A percentile compares a stretch with the other conserved stretches of the same genome.
Conservation (phyloP, 2,888 invertebrate genomes). For the Dynastes maya region DNA sequence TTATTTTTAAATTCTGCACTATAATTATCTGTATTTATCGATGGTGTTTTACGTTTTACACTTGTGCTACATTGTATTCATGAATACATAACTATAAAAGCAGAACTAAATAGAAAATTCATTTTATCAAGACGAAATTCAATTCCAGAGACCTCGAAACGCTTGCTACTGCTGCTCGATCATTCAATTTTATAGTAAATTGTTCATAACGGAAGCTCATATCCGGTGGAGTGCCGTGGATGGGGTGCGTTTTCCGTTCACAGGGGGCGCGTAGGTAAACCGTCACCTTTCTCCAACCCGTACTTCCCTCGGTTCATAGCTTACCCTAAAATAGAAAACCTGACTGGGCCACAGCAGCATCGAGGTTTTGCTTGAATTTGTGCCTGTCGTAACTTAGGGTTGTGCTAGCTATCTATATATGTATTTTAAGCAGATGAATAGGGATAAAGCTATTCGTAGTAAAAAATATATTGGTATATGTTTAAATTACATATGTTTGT, state of each 20-base stretch:
- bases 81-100: conserved; percentile 39
- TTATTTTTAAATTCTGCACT: no score
- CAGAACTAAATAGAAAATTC: conserved; percentile 53
- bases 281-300: conserved; percentile 38
- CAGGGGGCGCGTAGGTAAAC: conserved; percentile 21
- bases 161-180: conserved; percentile 64
- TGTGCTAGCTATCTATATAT: conserved; percentile 33
- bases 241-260: conserved; percentile 40
- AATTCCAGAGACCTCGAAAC: conserved; percentile 63
- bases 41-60: conserved; percentile 9
- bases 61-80: conserved; percentile 7
- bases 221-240: conserved; percentile 75
- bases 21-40: neutral
- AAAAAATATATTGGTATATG: neutral
- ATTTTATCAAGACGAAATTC: conserved; percentile 59
- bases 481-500: neutral
- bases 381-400: conserved; percentile 60
- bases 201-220: conserved; percentile 91
- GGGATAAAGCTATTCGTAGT: neutral
- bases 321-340: conserved; percentile 39
- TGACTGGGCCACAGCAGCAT: conserved; percentile 22
- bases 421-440: neutral
- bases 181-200: conserved; percentile 75
- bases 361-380: conserved; percentile 57
- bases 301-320: conserved; percentile 19